Evolutionary conservation across 2,113 vertebrate species (phyloP), one percentile per base, ranked within the genome.

Genomic region (Boleophthalmus pectinirostris): DNA sequence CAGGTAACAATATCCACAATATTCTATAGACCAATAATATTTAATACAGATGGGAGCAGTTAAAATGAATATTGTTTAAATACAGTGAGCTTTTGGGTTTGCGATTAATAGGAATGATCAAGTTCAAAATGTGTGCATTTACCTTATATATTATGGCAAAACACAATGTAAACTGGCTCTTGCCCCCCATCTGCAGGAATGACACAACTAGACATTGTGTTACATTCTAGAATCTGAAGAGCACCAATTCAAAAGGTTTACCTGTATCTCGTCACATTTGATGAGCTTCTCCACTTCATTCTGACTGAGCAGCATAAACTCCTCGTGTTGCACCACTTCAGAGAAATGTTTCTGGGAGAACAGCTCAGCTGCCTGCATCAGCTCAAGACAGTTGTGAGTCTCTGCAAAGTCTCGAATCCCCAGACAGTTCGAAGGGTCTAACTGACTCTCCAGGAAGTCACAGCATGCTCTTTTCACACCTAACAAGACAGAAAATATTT

Each of bases 391-490:
- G 70, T 96, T 99, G 92, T 99, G 98, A 5, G 97, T 98, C 90
- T 99, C 98, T n/a, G 98, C 98, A 87, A 99, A 99, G 92, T 99
- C 97, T 5, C 97, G 94, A 82, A 99, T 99, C n/a, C 98, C 98
- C 87, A 99, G 93, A 85, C 98, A 98, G 90, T 99, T 99, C 71
- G 97, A 95, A 21, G 98, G 98, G 93, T 99, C 98, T 64, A 99
- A 89, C 85, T 99, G 98, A 90, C 96, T 95, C 91, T 99, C 97
- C 87, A 99, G 87, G 89, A 99, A 99, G 80, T 99, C 98, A 83
- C 98, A 99, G 87, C 98, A 99, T 13, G 98, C 98, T 89, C 98
- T 94, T 88, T 99, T 99, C 86, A 99, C 98, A 80, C 98, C 98
- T 99, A 86, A 0, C 73, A 80, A 73, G 38, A 43, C 38, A 43